Percentiles rank a stretch among this genome's conserved stretches.
These are phyloP conservation scores for Habrosyne pyritoides DNA, from an alignment of 2,888 invertebrate genomes.

Conservation along the genomic window DNA sequence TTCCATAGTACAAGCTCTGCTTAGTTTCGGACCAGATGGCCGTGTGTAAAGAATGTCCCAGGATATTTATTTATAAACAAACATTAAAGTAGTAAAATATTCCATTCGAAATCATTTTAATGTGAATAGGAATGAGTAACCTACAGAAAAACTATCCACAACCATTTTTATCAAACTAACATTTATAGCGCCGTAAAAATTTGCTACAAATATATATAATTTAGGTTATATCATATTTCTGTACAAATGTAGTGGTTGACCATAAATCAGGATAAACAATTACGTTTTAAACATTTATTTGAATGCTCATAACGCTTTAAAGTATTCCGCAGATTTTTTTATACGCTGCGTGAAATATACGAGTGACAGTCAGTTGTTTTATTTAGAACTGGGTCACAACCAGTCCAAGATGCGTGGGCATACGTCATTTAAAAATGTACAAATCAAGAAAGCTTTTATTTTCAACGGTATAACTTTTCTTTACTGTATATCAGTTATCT, in stretches of 20 bases:
- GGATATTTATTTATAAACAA: too few relatives aligned
- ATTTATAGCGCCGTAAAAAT: not conserved
- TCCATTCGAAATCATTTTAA: too few relatives aligned
- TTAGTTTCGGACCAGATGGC: too few relatives aligned
- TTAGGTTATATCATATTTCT: not conserved
- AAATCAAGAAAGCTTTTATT: conserved; percentile 12
- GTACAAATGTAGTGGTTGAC: not conserved
- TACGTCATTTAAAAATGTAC: conserved; percentile 16
- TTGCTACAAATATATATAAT: not conserved
- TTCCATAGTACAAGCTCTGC: too few relatives aligned
- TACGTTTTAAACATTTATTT: not conserved
- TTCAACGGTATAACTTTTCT: not conserved
- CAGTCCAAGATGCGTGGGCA: conserved; percentile 41
- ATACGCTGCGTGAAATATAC: conserved; percentile 4
- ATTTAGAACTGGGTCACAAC: conserved; percentile 53
- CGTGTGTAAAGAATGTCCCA: too few relatives aligned
- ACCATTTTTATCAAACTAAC: not conserved
- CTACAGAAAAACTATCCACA: too few relatives aligned
- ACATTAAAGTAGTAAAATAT: too few relatives aligned
- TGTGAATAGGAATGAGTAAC: too few relatives aligned
- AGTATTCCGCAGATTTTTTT: not conserved
- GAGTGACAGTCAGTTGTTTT: conserved; percentile 20
- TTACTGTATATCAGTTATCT: too few relatives aligned
- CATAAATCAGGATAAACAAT: not conserved
- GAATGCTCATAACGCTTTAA: not conserved